Evolutionary conservation across 2,797 vertebrate genomes (phyloP).

Genomic region (Botia almorhae): DNA sequence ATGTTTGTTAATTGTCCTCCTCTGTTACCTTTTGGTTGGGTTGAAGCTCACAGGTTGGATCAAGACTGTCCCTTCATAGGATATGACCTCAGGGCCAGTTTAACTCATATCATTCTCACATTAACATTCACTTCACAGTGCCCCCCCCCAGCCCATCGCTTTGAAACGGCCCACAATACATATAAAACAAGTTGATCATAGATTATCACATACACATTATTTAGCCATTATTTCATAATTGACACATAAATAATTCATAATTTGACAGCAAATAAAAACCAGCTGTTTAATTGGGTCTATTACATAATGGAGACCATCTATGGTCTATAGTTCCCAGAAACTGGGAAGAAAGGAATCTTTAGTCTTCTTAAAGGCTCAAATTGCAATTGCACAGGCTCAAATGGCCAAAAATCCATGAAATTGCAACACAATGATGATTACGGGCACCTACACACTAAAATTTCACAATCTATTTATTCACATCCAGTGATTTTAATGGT

Average conservation of each 20-base stretch:
- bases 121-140: conserved; percentile 50
- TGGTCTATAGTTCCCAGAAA: conserved; percentile 32
- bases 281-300: conserved; percentile 42
- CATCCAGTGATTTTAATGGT: background rate
- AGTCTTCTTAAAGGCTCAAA: conserved; percentile 23
- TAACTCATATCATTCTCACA: conserved; percentile 33
- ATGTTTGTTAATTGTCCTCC: conserved; percentile 28
- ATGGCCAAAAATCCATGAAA: background rate
- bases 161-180: conserved; percentile 49
- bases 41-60: conserved; percentile 17
- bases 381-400: conserved; percentile 23
- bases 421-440: background rate
- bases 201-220: conserved; percentile 50
- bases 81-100: conserved; percentile 58
- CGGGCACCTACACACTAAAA: conserved; percentile 14
- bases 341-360: conserved; percentile 23
- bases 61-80: conserved; percentile 60
- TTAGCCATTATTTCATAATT: conserved; percentile 41
- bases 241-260: conserved; percentile 49
- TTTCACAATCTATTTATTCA: background rate
- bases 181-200: conserved; percentile 51
- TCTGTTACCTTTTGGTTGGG: conserved; percentile 34
- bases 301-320: conserved; percentile 26
- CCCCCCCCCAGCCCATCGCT: conserved; percentile 54
- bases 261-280: conserved; percentile 46